Evolutionary conservation across 2,888 invertebrate genomes (phyloP).

Genomic region (Ferdinandea cuprea): DNA sequence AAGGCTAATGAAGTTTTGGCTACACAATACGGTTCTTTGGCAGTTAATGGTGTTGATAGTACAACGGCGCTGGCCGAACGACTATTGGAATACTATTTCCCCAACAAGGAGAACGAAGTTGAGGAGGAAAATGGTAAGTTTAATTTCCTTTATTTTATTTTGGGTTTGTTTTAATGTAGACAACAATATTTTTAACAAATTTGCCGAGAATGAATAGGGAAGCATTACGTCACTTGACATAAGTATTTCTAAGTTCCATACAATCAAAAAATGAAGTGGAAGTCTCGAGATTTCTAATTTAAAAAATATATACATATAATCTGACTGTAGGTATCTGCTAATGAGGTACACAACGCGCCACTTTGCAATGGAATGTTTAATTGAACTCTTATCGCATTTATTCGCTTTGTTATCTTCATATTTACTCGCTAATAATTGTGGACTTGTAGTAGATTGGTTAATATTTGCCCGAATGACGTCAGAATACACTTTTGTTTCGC

Average conservation of each 20-base stretch:
- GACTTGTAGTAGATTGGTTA: constrained; percentile 3
- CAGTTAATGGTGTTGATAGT: constrained; percentile 87
- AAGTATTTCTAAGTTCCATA: neutral
- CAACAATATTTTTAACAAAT: no score
- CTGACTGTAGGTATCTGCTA: neutral
- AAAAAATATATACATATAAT: neutral
- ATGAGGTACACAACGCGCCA: neutral
- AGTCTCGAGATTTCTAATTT: neutral
- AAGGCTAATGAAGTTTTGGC: constrained; percentile 88
- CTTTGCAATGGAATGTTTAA: neutral
- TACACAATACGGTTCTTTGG: constrained; percentile 88
- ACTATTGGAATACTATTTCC: constrained; percentile 90
- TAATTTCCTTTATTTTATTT: no score
- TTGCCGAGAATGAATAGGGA: no score
- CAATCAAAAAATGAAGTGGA: neutral
- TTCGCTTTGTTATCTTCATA: constrained; percentile 2
- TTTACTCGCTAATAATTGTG: neutral
- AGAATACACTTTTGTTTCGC: neutral
- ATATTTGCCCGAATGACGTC: constrained; percentile 21
- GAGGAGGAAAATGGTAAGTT: constrained; percentile 84
- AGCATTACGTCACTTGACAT: neutral
- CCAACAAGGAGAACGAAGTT: constrained; percentile 85
- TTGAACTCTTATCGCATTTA: constrained; percentile 26
- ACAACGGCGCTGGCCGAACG: constrained; percentile 89
- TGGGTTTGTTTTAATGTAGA: no score